Evolutionary conservation across 2,797 vertebrate genomes (phyloP).

Genomic region (Pangasius macronema): DNA sequence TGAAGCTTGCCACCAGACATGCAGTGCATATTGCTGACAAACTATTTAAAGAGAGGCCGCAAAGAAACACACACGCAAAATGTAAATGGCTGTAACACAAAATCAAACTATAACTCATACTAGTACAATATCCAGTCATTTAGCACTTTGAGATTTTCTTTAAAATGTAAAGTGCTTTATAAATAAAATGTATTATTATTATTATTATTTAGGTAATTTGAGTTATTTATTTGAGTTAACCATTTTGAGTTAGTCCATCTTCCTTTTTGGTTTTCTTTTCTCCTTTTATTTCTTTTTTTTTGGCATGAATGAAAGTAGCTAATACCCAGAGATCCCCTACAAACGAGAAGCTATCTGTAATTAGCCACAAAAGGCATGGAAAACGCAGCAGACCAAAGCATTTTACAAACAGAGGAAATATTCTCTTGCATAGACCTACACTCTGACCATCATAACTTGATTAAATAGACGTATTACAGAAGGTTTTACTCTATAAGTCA

Average conservation of each 20-base stretch:
- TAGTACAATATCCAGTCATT: background rate
- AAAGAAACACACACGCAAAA: background rate
- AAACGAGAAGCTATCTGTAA: background rate
- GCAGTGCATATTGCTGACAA: background rate
- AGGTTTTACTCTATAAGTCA: background rate
- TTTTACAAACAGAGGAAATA: background rate
- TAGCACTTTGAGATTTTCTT: too few relatives aligned
- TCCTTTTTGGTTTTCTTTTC: background rate
- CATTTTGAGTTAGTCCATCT: background rate
- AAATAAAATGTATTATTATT: too few relatives aligned
- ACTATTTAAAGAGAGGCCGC: background rate
- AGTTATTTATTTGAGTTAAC: background rate
- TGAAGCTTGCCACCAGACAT: background rate
- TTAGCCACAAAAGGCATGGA: background rate
- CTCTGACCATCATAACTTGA: background rate
- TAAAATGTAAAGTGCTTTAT: too few relatives aligned
- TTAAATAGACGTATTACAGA: background rate
- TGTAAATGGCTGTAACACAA: background rate
- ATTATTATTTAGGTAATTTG: too few relatives aligned
- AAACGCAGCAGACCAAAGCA: background rate
- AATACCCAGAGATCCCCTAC: background rate
- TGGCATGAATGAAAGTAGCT: background rate
- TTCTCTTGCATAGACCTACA: background rate
- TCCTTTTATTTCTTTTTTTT: background rate
- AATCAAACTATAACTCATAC: background rate